Evolutionary conservation across 1,140 invertebrate genomes (phyloP).

Genomic region (Pantala flavescens): DNA sequence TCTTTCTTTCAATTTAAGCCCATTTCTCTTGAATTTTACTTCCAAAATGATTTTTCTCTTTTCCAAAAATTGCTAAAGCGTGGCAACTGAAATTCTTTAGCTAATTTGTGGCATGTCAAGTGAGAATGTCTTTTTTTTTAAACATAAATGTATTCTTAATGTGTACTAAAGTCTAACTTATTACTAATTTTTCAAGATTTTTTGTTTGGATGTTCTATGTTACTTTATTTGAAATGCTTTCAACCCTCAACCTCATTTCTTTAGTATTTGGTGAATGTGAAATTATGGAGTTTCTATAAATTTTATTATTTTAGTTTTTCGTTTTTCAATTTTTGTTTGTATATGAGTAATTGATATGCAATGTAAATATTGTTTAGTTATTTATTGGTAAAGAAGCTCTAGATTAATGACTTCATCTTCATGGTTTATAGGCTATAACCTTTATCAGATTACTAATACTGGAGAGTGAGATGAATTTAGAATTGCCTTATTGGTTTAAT

Average conservation of each 20-base stretch:
- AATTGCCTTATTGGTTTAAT: no score
- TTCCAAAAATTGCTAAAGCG: neutral
- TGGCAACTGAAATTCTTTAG: neutral
- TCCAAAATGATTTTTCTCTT: constrained; percentile 7
- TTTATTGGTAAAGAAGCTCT: no score
- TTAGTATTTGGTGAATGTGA: neutral
- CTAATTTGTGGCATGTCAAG: constrained; percentile 15
- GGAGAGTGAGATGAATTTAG: no score
- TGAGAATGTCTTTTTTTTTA: constrained; percentile 12
- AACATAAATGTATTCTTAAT: neutral
- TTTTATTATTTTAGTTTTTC: no score
- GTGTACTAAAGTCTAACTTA: neutral
- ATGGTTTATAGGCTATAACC: no score
- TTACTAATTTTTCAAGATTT: neutral
- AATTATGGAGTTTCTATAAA: no score
- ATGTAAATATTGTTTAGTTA: no score
- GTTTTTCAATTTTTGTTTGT: no score
- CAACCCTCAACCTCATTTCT: neutral
- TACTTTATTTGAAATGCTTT: neutral
- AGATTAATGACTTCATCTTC: no score
- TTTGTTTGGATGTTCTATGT: constrained; percentile 7
- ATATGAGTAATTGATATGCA: no score
- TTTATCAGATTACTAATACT: no score
- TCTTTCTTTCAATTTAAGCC: neutral
- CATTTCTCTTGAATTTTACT: constrained; percentile 12